A percentile compares a stretch with the other conserved stretches of the same genome.
These are phyloP conservation scores for Unio delphinus DNA, from an alignment of 2,888 invertebrate species.

Conservation along the genomic window DNA sequence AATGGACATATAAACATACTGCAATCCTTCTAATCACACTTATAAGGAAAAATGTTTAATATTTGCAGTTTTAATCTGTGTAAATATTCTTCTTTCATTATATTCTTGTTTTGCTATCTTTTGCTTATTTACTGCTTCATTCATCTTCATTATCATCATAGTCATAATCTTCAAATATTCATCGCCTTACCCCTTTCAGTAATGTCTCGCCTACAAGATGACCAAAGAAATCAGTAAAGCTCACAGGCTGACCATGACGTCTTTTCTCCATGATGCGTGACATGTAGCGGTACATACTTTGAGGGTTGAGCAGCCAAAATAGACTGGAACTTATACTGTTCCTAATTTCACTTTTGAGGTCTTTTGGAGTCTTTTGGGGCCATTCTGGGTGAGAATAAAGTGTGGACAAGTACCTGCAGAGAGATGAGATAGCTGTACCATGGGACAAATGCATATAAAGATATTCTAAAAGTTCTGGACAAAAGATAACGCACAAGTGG, in stretches of 20 bases:
- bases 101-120: no score
- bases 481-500: no score
- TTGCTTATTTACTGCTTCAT: no score
- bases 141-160: neutral
- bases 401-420: constrained; percentile 70
- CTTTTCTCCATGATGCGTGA: constrained; percentile 65
- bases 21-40: no score
- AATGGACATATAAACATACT: no score
- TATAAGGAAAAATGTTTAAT: no score
- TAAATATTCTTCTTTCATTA: no score
- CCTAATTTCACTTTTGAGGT: constrained; percentile 67
- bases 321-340: constrained; percentile 67
- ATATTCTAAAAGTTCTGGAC: no score
- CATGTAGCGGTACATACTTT: constrained; percentile 62
- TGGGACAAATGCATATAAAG: no score
- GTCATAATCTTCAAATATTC: neutral
- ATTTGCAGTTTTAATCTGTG: no score
- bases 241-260: constrained; percentile 71
- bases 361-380: constrained; percentile 65
- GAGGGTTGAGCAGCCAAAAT: constrained; percentile 64
- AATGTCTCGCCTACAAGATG: constrained; percentile 72
- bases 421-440: neutral
- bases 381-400: constrained; percentile 72
- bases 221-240: constrained; percentile 73
- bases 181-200: constrained; percentile 65